Percentiles rank a stretch among this genome's conserved stretches.
Conservation (phyloP, 2,888 invertebrate genomes). For the Galerucella calmariensis region DNA sequence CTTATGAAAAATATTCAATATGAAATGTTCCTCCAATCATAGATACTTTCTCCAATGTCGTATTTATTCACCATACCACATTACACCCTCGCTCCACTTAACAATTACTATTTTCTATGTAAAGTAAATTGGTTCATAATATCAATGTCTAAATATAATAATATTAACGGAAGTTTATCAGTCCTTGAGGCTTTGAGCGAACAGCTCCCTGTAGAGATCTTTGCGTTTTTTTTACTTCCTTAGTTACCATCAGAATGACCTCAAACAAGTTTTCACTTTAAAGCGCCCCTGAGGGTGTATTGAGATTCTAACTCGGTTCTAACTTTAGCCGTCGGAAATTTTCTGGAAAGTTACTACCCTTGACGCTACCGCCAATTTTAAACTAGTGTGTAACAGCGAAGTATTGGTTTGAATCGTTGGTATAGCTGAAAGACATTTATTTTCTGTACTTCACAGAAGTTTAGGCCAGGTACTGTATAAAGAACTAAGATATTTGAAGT, state of each 20-base stretch:
- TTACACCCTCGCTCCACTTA: too few relatives aligned
- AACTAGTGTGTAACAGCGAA: conserved; percentile 10
- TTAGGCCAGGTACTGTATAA: not conserved
- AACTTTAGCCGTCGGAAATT: conserved; percentile 21
- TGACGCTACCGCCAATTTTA: conserved; percentile 6
- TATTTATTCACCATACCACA: too few relatives aligned
- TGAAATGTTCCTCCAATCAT: too few relatives aligned
- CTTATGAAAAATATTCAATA: not conserved
- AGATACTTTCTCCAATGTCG: too few relatives aligned
- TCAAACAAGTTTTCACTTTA: conserved; percentile 28
- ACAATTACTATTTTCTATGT: too few relatives aligned
- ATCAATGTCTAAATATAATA: not conserved
- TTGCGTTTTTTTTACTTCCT: conserved; percentile 3
- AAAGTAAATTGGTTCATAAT: not conserved
- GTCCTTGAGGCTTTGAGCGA: not conserved
- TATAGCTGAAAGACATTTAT: not conserved
- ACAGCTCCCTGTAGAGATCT: not conserved
- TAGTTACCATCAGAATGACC: conserved; percentile 29
- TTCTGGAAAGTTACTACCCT: conserved; percentile 24
- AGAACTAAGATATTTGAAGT: not conserved
- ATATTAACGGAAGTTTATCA: not conserved
- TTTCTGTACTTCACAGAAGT: not conserved
- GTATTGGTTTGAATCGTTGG: not conserved
- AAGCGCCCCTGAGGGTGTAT: conserved; percentile 17
- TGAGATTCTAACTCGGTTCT: conserved; percentile 28